Evolutionary conservation across 64 coral and sea anemone genomes (phyloP).

Genomic region (Exaiptasia diaphana): DNA sequence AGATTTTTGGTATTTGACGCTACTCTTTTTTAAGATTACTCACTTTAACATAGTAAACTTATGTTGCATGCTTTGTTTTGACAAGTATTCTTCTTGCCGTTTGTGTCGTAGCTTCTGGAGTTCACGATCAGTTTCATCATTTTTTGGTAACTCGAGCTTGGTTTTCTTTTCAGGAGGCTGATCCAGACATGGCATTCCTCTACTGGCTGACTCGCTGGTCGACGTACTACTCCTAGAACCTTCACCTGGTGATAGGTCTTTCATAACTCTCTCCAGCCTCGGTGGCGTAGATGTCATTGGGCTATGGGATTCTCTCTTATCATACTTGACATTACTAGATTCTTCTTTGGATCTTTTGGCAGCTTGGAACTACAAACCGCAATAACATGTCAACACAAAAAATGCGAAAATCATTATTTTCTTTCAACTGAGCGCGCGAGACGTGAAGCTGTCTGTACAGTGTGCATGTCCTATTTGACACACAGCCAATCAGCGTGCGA

Average conservation of each 20-base stretch:
- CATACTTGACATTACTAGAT: not conserved
- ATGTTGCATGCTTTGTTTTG: slow-evolving; percentile 20
- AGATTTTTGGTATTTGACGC: no score
- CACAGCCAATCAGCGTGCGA: no score
- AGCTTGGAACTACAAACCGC: not conserved
- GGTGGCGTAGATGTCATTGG: not conserved
- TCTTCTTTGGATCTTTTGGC: not conserved
- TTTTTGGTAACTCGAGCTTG: not conserved
- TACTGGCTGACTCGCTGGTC: not conserved
- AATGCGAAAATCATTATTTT: no score
- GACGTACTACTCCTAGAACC: not conserved
- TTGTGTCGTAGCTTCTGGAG: slow-evolving; percentile 35
- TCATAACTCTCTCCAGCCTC: not conserved
- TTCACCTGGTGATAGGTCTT: not conserved
- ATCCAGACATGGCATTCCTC: not conserved
- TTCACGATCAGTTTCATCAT: slow-evolving; percentile 23
- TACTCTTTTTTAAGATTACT: no score
- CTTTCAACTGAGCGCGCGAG: no score
- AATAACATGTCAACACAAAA: no score
- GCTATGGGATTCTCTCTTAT: not conserved
- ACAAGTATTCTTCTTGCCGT: slow-evolving; percentile 37
- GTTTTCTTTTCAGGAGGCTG: slow-evolving; percentile 41
- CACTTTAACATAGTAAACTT: slow-evolving; percentile 47
- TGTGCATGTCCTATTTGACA: no score
- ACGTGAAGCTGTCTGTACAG: no score